Evolutionary conservation across 2,797 vertebrate species (phyloP), one percentile per base, ranked within the genome.

Genomic region (Lycodopsis pacificus): DNA sequence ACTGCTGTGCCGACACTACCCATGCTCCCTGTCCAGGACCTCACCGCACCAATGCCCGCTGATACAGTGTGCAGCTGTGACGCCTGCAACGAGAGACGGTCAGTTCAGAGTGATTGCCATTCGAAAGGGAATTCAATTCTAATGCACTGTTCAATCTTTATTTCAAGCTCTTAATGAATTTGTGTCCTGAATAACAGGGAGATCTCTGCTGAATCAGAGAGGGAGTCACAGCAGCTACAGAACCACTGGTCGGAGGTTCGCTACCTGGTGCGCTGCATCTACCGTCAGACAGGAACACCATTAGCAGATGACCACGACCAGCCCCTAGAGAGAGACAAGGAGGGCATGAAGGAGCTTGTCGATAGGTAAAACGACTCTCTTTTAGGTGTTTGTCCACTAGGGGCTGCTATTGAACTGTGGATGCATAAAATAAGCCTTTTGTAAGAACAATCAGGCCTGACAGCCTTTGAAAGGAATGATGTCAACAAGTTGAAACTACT

Each of bases 171-270:
- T 71, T 66, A 12, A 12, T 73, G 34, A 66, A 44, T 74, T 19
- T 1, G 0, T 53, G 30, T 27, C 49, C n/a, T 53, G 42, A 68
- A n/a, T 62, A 61, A 27, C 94, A 99, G 98, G 91, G 98, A 99
- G 89, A 95, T 97, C 87, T 96, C 97, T 8, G 95, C 96, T 20
- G 98, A 99, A 89, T 95, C 96, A 5, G 97, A 99, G 89, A 95
- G 97, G 59, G 98, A 99, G 90, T 97, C 97, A 9, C 98, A 98
- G 93, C 97, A 98, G 91, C 96, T 99, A 80, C 98, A 99, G 92
- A 98, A 97, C 90, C 98, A 96, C 93, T 99, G 98, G 98, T 98
- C 98, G 1, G 98, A 99, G 92, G 97, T 99, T 59, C 96, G 98
- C 71, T 98, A 99, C 91, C 95, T 97, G 91, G 98, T 99, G 69